Conservation (phyloP, 2,797 vertebrate species). For the Pangasius macronema region DNA sequence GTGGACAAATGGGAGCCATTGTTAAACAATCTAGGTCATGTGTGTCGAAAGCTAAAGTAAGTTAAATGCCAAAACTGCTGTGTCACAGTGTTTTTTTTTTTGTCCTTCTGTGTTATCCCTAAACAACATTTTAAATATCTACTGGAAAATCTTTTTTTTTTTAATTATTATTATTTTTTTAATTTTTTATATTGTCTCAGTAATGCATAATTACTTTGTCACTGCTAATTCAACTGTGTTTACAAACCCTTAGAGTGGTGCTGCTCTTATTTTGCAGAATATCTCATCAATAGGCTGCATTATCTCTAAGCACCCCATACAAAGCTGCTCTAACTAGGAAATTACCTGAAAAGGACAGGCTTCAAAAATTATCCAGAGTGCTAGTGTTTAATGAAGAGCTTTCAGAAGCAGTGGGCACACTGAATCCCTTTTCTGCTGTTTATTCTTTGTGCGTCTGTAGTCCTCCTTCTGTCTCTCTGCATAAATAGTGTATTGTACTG, state of each 20-base stretch:
- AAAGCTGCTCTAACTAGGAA: constrained; percentile 23
- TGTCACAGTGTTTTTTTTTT: background rate
- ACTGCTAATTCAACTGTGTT: constrained; percentile 12
- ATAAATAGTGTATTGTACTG: constrained; percentile 50
- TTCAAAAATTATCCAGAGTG: constrained; percentile 40
- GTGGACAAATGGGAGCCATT: constrained; percentile 99
- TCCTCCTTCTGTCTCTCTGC: constrained; percentile 49
- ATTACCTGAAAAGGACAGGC: constrained; percentile 27
- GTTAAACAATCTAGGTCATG: constrained; percentile 95
- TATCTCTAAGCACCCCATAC: constrained; percentile 19
- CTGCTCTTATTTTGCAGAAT: constrained; percentile 13
- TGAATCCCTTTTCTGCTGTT: constrained; percentile 34
- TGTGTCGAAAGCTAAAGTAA: constrained; percentile 98
- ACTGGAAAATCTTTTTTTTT: background rate
- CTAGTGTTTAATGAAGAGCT: constrained; percentile 49
- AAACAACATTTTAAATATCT: background rate
- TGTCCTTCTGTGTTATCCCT: background rate
- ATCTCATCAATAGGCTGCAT: constrained; percentile 20
- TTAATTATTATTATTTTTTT: background rate
- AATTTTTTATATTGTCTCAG: background rate
- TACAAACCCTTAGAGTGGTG: background rate
- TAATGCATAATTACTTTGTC: constrained; percentile 21
- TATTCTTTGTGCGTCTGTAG: constrained; percentile 49
- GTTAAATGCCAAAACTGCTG: constrained; percentile 54
- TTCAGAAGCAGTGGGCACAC: constrained; percentile 24